A percentile compares a stretch with the other conserved stretches of the same genome.
phyloP scores from a whole-genome alignment of 1,140 invertebrate species.

The Bilobella aurantiaca region DNA sequence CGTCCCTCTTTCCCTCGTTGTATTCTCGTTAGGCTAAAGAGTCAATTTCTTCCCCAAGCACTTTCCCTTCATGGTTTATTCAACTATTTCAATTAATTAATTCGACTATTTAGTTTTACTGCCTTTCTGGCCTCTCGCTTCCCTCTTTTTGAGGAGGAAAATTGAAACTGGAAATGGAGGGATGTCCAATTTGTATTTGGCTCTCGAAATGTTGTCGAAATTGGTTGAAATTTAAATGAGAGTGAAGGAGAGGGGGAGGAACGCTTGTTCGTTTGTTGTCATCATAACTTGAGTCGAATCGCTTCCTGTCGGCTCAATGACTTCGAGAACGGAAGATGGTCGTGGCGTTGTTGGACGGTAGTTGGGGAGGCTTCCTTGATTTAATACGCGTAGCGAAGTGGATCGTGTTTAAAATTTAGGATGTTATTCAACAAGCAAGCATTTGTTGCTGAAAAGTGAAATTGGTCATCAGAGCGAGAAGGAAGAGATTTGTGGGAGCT shows the following conservation, averaged over 20 bases:
- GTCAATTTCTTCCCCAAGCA: neutral
- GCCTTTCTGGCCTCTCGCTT: neutral
- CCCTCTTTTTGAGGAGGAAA: neutral
- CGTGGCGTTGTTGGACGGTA: too few species aligned
- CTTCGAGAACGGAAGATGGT: too few species aligned
- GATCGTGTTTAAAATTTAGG: neutral
- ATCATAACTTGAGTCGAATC: neutral
- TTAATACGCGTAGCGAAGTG: too few species aligned
- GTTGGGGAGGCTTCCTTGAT: too few species aligned
- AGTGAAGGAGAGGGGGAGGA: neutral
- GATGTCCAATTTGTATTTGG: neutral
- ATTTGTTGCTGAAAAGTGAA: slow-evolving; percentile 31
- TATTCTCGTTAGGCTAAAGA: neutral
- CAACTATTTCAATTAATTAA: neutral
- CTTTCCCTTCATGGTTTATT: slow-evolving; percentile 3
- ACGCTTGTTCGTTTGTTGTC: neutral
- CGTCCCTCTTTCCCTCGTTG: neutral
- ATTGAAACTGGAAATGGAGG: neutral
- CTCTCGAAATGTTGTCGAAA: neutral
- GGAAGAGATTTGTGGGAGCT: slow-evolving; percentile 27
- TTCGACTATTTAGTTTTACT: neutral
- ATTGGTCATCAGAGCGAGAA: slow-evolving; percentile 29
- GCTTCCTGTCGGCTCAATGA: too few species aligned
- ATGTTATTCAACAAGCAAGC: slow-evolving; percentile 32
- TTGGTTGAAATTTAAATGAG: neutral